A percentile compares a stretch with the other conserved stretches of the same genome.
These are phyloP conservation scores for Sisor rabdophorus DNA, from an alignment of 2,113 vertebrate genomes.

Conservation along the genomic window DNA sequence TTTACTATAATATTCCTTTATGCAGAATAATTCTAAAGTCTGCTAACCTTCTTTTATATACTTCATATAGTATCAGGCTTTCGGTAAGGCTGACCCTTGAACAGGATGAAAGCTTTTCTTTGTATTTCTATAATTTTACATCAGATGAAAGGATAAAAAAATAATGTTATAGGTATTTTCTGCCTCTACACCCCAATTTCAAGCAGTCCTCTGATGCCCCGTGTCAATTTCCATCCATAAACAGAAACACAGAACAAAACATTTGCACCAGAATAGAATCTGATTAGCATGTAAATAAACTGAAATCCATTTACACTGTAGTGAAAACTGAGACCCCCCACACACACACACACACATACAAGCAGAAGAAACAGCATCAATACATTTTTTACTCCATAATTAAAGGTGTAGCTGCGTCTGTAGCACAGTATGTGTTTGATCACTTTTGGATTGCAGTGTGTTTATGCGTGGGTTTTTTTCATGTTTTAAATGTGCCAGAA, in stretches of 20 bases:
- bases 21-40: too few species aligned
- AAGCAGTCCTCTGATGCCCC: slow-evolving; percentile 4
- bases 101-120: slow-evolving; percentile 20
- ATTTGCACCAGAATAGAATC: slow-evolving; percentile 36
- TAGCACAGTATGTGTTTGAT: neutral
- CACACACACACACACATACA: neutral
- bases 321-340: slow-evolving; percentile 13
- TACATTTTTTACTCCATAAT: neutral
- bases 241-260: slow-evolving; percentile 22
- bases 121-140: slow-evolving; percentile 12
- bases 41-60: neutral
- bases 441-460: slow-evolving; percentile 10
- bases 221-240: slow-evolving; percentile 14
- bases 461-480: slow-evolving; percentile 24
- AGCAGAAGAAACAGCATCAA: neutral
- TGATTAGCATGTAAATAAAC: slow-evolving; percentile 35
- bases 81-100: neutral
- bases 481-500: slow-evolving; percentile 4
- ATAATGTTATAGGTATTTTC: neutral
- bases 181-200: slow-evolving; percentile 4
- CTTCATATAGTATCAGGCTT: neutral
- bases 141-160: slow-evolving; percentile 13
- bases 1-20: too few species aligned
- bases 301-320: slow-evolving; percentile 39
- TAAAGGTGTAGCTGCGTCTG: neutral